phyloP scores from a whole-genome alignment of 1,140 invertebrate species.

The Dendroctonus ponderosae region DNA sequence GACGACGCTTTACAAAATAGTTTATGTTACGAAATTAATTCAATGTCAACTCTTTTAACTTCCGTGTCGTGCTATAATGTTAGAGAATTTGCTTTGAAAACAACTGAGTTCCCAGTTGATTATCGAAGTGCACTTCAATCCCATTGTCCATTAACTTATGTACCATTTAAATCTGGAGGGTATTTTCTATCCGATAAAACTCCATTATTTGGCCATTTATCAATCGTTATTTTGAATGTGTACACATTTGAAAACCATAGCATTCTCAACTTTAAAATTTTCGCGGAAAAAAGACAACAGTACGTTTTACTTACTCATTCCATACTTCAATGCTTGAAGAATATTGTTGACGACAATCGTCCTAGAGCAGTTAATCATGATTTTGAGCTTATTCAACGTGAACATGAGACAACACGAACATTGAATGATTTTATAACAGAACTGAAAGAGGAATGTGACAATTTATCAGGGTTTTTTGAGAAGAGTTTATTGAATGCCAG shows the following conservation, averaged over 20 bases:
- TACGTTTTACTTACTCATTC: conserved; percentile 1
- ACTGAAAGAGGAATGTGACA: no score
- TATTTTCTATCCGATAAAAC: conserved; percentile 6
- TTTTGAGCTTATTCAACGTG: no score
- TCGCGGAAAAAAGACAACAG: neutral
- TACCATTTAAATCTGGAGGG: neutral
- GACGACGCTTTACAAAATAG: neutral
- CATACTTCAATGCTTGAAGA: neutral
- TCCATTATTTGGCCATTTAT: conserved; percentile 3
- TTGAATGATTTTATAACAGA: no score
- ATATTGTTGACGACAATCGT: neutral
- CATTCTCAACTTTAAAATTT: conserved; percentile 3
- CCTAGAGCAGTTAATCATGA: no score
- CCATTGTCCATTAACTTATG: conserved; percentile 8
- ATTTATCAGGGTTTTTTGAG: no score
- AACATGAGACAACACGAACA: no score
- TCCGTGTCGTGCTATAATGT: neutral
- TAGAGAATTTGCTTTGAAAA: neutral
- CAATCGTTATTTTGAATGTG: neutral
- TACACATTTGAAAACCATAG: neutral
- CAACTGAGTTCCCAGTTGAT: neutral
- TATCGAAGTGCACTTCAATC: neutral
- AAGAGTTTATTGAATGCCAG: no score
- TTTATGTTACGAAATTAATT: neutral
- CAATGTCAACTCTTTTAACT: conserved; percentile 5